Base-by-base conservation (phyloP, 2,888 invertebrate genomes). In the Lepetodrilus schrolli region DNA sequence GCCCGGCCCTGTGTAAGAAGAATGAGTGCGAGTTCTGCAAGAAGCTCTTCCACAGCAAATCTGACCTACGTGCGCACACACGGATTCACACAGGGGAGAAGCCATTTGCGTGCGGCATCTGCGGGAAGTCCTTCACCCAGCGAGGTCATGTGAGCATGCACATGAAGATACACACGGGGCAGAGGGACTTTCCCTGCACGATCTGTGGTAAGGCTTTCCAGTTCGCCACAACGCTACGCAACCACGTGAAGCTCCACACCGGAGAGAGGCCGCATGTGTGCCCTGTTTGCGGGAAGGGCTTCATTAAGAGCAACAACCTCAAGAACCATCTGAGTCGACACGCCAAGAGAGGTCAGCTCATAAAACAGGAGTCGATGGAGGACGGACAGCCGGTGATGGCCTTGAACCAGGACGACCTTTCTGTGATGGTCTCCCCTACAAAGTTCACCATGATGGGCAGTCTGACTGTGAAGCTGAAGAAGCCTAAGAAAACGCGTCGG, bases 21-120 rank as follows among this genome's bases (percentile, higher is more conserved):
- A 37, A 70, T 36, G 23, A 21, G 8, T 70, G 70, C 17, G 50
- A 70, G 20, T 36, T 38, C 1, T 70, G 70, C 50, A 38, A 37
- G 21, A 17, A 26, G 50, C 26, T 30, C 4, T 70, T 70, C 36
- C 49, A 70, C 49, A 70, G 49, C 13, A 50, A 49, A 36, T 49
- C 49, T 70, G 70, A 50, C 17, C 21, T 70, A 17, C 17, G 49
- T 13, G 48, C 70, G 13, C 70, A 70, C 36, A 21, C 23, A 36
- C 50, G 70, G 30, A 70, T 70, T 49, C 70, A 70, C 36, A 70
- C 70, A 37, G 70, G 70, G 21, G 70, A 70, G 38, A 49, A 50
- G 21, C 70, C 70, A 17, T 70, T 50, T 21, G 23, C 50, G n/a
- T 70, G 70, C 36, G 49, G 37, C 26, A 50, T 50, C 50, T 70